Base-by-base conservation (phyloP, 2,888 invertebrate species). In the Kuschelorhynchus macadamiae region DNA sequence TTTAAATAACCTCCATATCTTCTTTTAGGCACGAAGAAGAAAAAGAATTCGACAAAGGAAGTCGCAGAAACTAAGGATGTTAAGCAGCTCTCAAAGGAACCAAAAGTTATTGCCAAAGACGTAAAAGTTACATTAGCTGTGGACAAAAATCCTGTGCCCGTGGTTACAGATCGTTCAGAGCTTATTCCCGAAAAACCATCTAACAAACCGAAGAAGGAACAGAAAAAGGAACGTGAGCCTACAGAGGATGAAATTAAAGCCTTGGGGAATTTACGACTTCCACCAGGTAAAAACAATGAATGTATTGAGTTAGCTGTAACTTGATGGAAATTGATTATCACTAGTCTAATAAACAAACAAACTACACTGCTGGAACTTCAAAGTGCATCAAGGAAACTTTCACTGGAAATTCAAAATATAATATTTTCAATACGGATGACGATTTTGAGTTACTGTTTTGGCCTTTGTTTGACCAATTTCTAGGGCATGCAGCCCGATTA, bases 111-210 rank as follows among this genome's bases (percentile, higher is more conserved):
- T 30, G 44, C 67, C 21, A 68, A 61, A 61, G 67, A 65, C 20
- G 67, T 71, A 3, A 71, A 61, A 61, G 68, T 71, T 25, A 68
- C 57, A 14, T 42, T 71, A 9, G 67, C 68, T 11, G 67, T 71
- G 2, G 71, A 71, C 30, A 65, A 68, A 44, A 61, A 56, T 9
- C 52, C 66, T 11, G 17, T 47, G 12, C 30, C 61, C 11, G 12
- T 64, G n/a, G 30, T 11, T 5, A 21, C 53, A 20, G 41, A 49
- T 33, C 41, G 63, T 30, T 21, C 25, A 36, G 50, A 33, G 2
- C 20, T 33, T n/a, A 18, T 33, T 11, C 12, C 20, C 12, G 39
- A 68, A 3, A 50, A 50, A 16, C 47, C 21, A 11, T 25, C 16
- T 39, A 70, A 59, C 53, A 11, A 46, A n/a, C 33, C n/a, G 20